A percentile compares a stretch with the other conserved stretches of the same genome.
phyloP scores from a whole-genome alignment of 2,888 invertebrate species.

The Tenthredo mesomela region DNA sequence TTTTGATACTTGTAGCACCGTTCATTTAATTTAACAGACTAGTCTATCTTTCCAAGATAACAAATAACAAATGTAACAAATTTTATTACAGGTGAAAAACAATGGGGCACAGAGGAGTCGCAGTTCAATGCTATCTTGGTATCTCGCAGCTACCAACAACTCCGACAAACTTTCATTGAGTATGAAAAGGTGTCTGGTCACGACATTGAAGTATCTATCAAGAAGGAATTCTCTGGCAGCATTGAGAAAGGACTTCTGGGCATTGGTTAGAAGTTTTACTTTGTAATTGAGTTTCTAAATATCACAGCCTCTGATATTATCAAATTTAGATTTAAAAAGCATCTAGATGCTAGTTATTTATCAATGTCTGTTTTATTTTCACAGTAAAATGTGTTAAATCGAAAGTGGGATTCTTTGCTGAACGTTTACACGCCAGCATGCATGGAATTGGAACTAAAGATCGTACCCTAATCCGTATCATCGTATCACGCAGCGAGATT shows the following conservation, averaged over 20 bases:
- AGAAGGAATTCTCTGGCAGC: constrained; percentile 93
- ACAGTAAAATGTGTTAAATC: constrained; percentile 93
- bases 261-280: constrained; percentile 50
- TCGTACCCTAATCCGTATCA: constrained; percentile 93
- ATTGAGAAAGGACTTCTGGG: constrained; percentile 92
- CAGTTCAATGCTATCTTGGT: constrained; percentile 92
- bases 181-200: constrained; percentile 91
- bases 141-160: constrained; percentile 93
- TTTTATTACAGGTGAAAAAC: constrained; percentile 81
- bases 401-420: constrained; percentile 95
- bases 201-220: constrained; percentile 91
- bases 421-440: constrained; percentile 94
- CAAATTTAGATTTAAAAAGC: not conserved
- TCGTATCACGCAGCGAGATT: constrained; percentile 94
- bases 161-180: constrained; percentile 91
- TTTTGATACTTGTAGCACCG: constrained; percentile 28
- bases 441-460: constrained; percentile 95
- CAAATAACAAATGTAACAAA: constrained; percentile 54
- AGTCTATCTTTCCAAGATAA: not conserved
- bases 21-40: not conserved
- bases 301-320: not conserved
- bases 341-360: not conserved
- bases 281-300: not conserved
- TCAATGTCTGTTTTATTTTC: constrained; percentile 61
- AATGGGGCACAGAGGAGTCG: constrained; percentile 96